Evolutionary conservation across 2,888 invertebrate species (phyloP).

Genomic region (Frankliniella fusca): DNA sequence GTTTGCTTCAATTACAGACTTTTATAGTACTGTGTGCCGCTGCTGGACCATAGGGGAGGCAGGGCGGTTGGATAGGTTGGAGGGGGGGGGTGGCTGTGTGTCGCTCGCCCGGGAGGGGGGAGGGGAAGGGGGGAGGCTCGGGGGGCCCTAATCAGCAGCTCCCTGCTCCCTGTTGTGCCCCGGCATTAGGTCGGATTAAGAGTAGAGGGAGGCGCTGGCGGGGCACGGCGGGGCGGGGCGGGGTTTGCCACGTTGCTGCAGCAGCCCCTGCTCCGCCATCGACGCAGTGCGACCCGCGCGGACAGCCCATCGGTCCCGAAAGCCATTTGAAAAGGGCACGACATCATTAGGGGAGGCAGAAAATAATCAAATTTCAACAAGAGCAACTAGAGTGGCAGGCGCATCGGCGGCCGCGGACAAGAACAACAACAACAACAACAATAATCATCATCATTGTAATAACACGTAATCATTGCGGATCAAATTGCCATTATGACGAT

Average conservation of each 20-base stretch:
- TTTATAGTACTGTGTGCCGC: slow-evolving; percentile 1
- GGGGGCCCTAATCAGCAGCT: slow-evolving; percentile 7
- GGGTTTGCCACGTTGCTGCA: too few species aligned
- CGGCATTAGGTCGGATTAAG: slow-evolving; percentile 15
- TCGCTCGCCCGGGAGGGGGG: neutral
- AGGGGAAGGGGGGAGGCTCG: neutral
- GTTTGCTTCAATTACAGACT: slow-evolving; percentile 25
- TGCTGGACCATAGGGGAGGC: neutral
- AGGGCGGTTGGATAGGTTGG: neutral
- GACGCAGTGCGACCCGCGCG: too few species aligned
- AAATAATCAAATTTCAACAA: too few species aligned
- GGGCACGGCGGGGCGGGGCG: neutral
- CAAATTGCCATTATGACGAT: too few species aligned
- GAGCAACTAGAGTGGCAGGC: too few species aligned
- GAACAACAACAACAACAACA: too few species aligned
- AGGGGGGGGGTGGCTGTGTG: neutral
- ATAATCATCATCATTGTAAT: too few species aligned
- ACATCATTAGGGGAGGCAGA: too few species aligned
- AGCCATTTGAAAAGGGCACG: too few species aligned
- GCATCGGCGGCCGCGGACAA: too few species aligned
- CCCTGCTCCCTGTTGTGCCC: slow-evolving; percentile 10
- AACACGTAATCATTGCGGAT: too few species aligned
- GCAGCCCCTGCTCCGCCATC: neutral
- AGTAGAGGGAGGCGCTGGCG: neutral
- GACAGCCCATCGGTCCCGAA: too few species aligned